Conservation (phyloP, 2,888 invertebrate genomes). For the Cinara cedri region DNA sequence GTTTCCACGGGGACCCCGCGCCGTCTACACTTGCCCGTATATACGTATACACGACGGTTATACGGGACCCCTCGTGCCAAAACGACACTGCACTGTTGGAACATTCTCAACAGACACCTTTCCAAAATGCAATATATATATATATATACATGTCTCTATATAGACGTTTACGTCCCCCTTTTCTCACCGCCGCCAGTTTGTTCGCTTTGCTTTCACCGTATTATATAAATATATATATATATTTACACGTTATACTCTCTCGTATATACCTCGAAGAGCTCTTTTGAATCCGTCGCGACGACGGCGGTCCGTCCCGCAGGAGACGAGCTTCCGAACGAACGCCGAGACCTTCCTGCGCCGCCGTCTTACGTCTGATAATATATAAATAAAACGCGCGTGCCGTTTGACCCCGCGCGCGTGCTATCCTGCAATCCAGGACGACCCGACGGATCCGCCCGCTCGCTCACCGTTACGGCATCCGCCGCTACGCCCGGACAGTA, state of each 20-base stretch:
- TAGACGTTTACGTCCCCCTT: not conserved
- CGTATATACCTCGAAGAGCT: not conserved
- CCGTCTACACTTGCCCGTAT: not conserved
- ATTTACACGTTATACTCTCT: too few relatives aligned
- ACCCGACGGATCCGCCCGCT: too few relatives aligned
- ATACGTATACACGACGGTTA: conserved; percentile 1
- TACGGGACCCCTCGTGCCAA: conserved; percentile 47
- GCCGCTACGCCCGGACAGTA: too few relatives aligned
- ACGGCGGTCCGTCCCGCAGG: conserved; percentile 48
- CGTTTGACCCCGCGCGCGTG: too few relatives aligned
- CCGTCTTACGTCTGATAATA: too few relatives aligned
- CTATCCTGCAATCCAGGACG: too few relatives aligned
- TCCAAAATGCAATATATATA: not conserved
- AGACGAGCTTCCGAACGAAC: conserved; percentile 45
- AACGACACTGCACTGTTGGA: conserved; percentile 47
- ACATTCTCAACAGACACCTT: conserved; percentile 49
- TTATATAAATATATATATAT: too few relatives aligned
- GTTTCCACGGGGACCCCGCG: conserved; percentile 30
- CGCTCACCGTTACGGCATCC: too few relatives aligned
- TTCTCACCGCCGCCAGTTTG: too few relatives aligned
- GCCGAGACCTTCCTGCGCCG: conserved; percentile 30
- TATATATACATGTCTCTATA: conserved; percentile 16
- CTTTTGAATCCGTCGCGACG: conserved; percentile 35
- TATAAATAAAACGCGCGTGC: too few relatives aligned
- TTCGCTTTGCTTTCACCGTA: too few relatives aligned